Evolutionary conservation across 1,140 invertebrate genomes (phyloP).

Genomic region (Drosophila setifemur): DNA sequence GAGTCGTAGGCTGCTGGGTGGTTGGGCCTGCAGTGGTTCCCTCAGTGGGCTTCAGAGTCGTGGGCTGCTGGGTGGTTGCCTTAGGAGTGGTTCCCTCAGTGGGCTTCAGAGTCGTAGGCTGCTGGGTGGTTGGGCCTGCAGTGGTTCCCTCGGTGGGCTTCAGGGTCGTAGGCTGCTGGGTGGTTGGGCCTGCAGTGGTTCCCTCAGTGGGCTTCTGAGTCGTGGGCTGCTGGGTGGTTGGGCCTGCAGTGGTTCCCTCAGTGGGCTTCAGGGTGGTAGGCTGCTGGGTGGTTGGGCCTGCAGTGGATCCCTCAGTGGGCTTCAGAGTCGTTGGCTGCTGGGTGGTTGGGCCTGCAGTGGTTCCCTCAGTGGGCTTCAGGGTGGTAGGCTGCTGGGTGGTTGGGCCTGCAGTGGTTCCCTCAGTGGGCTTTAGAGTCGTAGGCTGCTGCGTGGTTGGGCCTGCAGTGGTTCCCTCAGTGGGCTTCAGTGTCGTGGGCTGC

Average conservation of each 20-base stretch:
- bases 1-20: background rate
- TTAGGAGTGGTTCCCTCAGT: background rate
- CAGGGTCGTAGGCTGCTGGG: background rate
- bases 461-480: background rate
- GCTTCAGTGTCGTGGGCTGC: background rate
- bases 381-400: background rate
- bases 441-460: background rate
- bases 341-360: too few species aligned
- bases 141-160: background rate
- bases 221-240: too few species aligned
- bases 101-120: background rate
- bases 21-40: too few species aligned
- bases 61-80: background rate
- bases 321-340: slow-evolving; percentile 1
- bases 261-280: background rate
- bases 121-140: too few species aligned
- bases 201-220: background rate
- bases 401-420: too few species aligned
- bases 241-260: background rate
- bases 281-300: background rate
- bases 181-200: too few species aligned
- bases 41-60: background rate
- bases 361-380: background rate
- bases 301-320: background rate
- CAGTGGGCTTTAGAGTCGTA: slow-evolving; percentile 2